Evolutionary conservation across 2,113 vertebrate species (phyloP).

Genomic region (Ceyx margarethae): DNA sequence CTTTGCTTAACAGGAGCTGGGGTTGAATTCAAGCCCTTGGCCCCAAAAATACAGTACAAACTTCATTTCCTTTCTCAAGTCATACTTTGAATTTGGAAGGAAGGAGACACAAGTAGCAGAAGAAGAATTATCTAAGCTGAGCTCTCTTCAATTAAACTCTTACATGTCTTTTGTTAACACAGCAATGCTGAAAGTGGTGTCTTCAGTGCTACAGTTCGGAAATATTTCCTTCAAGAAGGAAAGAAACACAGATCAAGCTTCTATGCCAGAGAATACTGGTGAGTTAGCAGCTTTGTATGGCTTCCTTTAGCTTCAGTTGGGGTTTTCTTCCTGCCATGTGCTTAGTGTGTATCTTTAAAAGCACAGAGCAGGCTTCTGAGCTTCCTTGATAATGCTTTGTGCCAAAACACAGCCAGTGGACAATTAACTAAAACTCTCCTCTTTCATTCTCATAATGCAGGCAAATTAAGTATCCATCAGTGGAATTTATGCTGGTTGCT

Average conservation of each 20-base stretch:
- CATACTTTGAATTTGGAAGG: neutral
- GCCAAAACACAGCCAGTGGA: neutral
- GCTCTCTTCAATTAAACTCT: neutral
- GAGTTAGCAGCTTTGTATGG: neutral
- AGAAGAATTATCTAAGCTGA: neutral
- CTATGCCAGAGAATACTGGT: conserved; percentile 99
- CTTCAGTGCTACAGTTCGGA: conserved; percentile 95
- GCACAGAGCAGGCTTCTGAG: neutral
- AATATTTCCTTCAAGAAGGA: conserved; percentile 98
- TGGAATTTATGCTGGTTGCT: neutral
- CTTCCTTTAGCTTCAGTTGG: neutral
- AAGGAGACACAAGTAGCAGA: neutral
- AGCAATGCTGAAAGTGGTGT: conserved; percentile 98
- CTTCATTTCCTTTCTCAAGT: neutral
- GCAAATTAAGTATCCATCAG: neutral
- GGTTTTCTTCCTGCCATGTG: neutral
- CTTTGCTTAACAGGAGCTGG: neutral
- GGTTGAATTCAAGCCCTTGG: neutral
- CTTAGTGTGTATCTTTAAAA: neutral
- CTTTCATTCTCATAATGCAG: neutral
- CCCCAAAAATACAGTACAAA: neutral
- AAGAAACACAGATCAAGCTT: conserved; percentile 95
- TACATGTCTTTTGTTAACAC: neutral
- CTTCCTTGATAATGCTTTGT: neutral
- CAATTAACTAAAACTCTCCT: neutral